Base-by-base conservation (phyloP, 2,113 vertebrate species). In the Balaeniceps rex region DNA sequence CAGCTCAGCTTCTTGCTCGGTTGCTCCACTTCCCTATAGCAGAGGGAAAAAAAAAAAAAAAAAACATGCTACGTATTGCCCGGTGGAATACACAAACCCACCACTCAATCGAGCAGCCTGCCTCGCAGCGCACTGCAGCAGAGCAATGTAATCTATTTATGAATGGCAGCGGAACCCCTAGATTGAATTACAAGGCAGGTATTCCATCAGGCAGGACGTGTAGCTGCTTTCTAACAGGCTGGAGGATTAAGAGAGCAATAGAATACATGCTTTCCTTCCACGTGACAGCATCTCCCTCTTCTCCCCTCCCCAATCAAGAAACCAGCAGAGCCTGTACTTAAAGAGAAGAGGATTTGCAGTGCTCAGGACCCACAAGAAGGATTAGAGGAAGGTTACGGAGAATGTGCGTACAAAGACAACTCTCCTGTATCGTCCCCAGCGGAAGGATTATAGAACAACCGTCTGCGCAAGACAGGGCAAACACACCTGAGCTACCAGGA, bases 151-250 rank as follows among this genome's bases (percentile, higher is more conserved):
- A 94, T 90, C 92, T 92, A 19, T 57, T 97, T 95, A 93, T 26
- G 91, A 94, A 96, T 58, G 94, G 81, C 94, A 96, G 93, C 28
- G 23, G 95, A 96, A 94, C 94, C 93, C 83, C 19, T 6, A 64
- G 91, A 97, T 92, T 93, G 91, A 98, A 93, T 96, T 97, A 97
- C 60, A 5, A 96, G 86, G 94, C 88, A 95, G 93, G 96, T 95
- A 97, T 96, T 97, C 93, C 92, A 97, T 96, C 96, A 93, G 89
- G 57, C 95, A 91, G 94, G 93, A 97, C 79, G 85, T 24, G 84
- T 84, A 85, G 81, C 93, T 93, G 83, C 91, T 81, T 93, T 88
- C 79, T 81, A 90, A 77, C 83, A 87, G 83, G 54, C 75, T 52
- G 61, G 47, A 82, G 87, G 93, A 96, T 97, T 96, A 96, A 51